Conservation (phyloP, 2,113 vertebrate genomes). For the Pundamilia nyererei region DNA sequence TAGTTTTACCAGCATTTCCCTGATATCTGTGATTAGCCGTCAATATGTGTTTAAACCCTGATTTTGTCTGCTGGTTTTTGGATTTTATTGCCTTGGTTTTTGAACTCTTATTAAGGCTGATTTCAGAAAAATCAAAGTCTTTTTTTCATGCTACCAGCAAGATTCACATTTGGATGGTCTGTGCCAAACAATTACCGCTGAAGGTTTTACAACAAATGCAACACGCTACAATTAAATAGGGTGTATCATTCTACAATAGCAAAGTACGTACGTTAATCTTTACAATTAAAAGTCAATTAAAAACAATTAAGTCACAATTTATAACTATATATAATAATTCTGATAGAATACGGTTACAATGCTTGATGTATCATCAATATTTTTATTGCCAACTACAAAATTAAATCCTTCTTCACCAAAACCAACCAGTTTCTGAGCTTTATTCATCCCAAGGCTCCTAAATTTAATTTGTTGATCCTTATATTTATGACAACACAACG, state of each 20-base stretch:
- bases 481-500: neutral
- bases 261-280: rapidly evolving
- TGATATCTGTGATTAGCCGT: neutral
- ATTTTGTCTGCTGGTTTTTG: neutral
- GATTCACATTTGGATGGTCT: neutral
- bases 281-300: neutral
- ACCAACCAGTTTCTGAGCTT: neutral
- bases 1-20: neutral
- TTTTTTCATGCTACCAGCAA: neutral
- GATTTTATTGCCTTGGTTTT: neutral
- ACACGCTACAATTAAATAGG: neutral
- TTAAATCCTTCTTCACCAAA: neutral
- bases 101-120: neutral
- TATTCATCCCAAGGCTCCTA: neutral
- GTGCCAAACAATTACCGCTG: rapidly evolving
- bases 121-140: neutral
- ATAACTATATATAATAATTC: neutral
- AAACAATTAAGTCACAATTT: neutral
- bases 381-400: neutral
- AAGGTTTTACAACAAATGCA: neutral
- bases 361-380: neutral
- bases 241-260: neutral
- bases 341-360: rapidly evolving
- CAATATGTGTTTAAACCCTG: neutral
- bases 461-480: neutral